phyloP scores from a whole-genome alignment of 2,113 vertebrate genomes.

The Siniperca knerii region DNA sequence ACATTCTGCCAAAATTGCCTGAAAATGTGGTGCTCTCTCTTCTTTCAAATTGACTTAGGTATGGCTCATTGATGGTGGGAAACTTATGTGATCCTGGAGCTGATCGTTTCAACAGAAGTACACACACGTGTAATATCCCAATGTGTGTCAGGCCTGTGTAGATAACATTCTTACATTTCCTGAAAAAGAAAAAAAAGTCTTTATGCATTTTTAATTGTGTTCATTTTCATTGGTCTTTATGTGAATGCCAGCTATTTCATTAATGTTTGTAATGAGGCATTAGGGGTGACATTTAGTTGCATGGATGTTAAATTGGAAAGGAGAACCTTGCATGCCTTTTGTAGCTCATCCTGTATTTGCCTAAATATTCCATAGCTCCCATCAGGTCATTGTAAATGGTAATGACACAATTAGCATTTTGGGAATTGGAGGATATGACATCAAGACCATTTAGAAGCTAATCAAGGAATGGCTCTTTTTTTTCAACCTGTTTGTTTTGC shows the following conservation, averaged over 20 bases:
- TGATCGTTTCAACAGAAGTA: background rate
- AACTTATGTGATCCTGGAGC: background rate
- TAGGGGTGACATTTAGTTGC: conserved; percentile 52
- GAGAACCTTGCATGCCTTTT: conserved; percentile 12
- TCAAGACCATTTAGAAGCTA: conserved; percentile 44
- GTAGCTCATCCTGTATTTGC: conserved; percentile 37
- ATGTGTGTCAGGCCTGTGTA: background rate
- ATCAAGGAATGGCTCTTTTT: conserved; percentile 40
- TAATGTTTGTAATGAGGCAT: conserved; percentile 63
- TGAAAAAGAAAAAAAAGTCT: conserved; percentile 12
- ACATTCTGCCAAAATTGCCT: background rate
- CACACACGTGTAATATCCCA: background rate
- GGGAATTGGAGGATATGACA: conserved; percentile 40
- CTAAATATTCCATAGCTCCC: conserved; percentile 49
- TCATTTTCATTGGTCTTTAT: conserved; percentile 67
- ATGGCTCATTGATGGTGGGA: background rate
- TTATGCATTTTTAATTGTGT: conserved; percentile 69
- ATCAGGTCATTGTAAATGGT: conserved; percentile 50
- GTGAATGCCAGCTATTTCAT: conserved; percentile 71
- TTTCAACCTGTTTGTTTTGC: conserved; percentile 43
- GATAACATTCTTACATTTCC: conserved; percentile 35
- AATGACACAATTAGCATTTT: conserved; percentile 67
- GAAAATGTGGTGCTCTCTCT: background rate
- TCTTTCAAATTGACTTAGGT: background rate
- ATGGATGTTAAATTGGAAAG: conserved; percentile 58